phyloP scores from a whole-genome alignment of 2,888 invertebrate genomes.

The Ophion ellenae region DNA sequence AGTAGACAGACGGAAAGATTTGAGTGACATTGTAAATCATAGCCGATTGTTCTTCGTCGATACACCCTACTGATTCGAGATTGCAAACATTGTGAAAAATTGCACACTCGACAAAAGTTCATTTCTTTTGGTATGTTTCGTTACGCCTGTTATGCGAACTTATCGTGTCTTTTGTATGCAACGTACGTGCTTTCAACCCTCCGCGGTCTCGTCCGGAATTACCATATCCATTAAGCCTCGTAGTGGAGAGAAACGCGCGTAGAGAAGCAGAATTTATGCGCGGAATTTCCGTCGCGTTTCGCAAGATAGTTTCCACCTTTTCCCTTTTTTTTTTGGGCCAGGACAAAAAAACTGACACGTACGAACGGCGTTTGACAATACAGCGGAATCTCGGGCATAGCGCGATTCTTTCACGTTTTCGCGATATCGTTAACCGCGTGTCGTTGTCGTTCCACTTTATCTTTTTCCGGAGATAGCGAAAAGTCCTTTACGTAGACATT shows the following conservation, averaged over 20 bases:
- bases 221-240: constrained; percentile 45
- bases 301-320: constrained; percentile 4
- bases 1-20: too few relatives aligned
- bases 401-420: neutral
- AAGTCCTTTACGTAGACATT: too few relatives aligned
- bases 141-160: neutral
- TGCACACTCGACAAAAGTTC: neutral
- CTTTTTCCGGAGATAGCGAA: neutral
- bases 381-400: neutral
- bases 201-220: constrained; percentile 22
- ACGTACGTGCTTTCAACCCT: constrained; percentile 1
- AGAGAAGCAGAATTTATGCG: constrained; percentile 16
- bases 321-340: neutral
- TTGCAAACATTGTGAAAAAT: neutral
- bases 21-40: neutral
- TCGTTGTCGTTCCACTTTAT: neutral
- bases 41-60: neutral
- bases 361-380: neutral
- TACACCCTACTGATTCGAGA: neutral
- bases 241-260: neutral
- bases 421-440: constrained; percentile 10
- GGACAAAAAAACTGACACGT: neutral
- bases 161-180: constrained; percentile 44
- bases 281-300: constrained; percentile 1
- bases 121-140: constrained; percentile 5